Evolutionary conservation across 2,797 vertebrate species (phyloP).

Genomic region (Pseudochaenichthys georgianus): DNA sequence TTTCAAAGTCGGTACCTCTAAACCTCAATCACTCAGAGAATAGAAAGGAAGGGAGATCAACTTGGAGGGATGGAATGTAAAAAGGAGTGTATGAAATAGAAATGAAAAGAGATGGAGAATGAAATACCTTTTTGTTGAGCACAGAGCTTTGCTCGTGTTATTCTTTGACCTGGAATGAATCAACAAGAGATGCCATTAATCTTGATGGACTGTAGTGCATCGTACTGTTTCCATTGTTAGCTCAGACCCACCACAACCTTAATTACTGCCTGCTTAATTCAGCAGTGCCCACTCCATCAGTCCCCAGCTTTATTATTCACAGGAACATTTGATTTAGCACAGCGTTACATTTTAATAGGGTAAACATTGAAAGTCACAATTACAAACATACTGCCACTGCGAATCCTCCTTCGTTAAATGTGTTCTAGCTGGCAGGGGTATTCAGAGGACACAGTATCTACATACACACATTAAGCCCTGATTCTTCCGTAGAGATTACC

Average conservation of each 20-base stretch:
- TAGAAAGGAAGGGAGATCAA: conserved; percentile 10
- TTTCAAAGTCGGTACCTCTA: conserved; percentile 46
- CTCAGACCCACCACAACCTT: conserved; percentile 32
- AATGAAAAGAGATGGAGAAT: conserved; percentile 26
- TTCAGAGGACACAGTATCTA: conserved; percentile 44
- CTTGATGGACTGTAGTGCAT: conserved; percentile 34
- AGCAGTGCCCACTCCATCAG: conserved; percentile 43
- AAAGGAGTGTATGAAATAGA: conserved; percentile 19
- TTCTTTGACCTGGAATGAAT: conserved; percentile 62
- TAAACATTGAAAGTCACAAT: conserved; percentile 64
- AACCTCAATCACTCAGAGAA: conserved; percentile 51
- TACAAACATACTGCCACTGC: conserved; percentile 46
- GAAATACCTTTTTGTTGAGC: conserved; percentile 17
- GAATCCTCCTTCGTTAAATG: conserved; percentile 47
- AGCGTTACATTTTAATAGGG: conserved; percentile 60
- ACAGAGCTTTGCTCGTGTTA: conserved; percentile 21
- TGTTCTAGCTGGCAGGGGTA: conserved; percentile 33
- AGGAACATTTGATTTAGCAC: conserved; percentile 62
- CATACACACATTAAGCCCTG: conserved; percentile 14
- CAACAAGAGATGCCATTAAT: conserved; percentile 48
- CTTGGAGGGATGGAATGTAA: conserved; percentile 4
- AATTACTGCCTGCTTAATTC: conserved; percentile 57
- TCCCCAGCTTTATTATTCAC: conserved; percentile 49
- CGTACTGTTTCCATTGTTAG: conserved; percentile 42
- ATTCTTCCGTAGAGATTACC: conserved; percentile 29